Evolutionary conservation across 2,797 vertebrate species (phyloP), one percentile per base, ranked within the genome.

Genomic region (Amazona ochrocephala): DNA sequence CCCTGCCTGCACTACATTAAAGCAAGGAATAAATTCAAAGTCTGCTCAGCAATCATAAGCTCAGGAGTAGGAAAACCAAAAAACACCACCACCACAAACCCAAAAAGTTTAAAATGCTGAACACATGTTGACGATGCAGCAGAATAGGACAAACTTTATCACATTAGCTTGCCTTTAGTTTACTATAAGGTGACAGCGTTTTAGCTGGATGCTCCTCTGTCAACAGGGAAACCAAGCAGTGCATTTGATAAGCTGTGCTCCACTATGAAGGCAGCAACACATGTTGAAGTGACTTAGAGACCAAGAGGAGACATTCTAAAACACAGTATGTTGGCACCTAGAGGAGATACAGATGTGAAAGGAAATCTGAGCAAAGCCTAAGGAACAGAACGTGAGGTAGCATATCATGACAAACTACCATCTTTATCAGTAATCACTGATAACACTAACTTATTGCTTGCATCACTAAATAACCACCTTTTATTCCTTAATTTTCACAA

Each of bases 391-490:
- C 19, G 26, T 4, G 34, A 56, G 32, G 7, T 72, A 51, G 29
- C 0, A 0, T 34, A 48, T 70, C 11, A 13, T 13, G 17, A 81
- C 45, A 92, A 75, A 82, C 42, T 0, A 1, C 32, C 34, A 51
- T 4, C 7, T 56, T 65, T 39, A 58, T 32, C 30, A 34, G 27
- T 48, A 58, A 58, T 58, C 56, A 58, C n/a, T 22, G n/a, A 11
- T 24, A 58, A 34, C 14, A 23, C 22, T 23, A 62, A 56, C 18
- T 61, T 44, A 34, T 3, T 44, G 27, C 54, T 80, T 44, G 50
- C 0, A 4, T 18, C 54, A 41, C 29, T 45, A 64, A 93, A 7
- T 7, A 56, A 7, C 29, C 82, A 61, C 20, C 21, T 39, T 37
- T 18, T 39, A 61, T 30, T 77, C 27, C 68, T 74, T 47, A 20